Percentiles rank a stretch among this genome's conserved stretches.
Conservation (phyloP, 2,797 vertebrate species). For the Dryobates pubescens region DNA sequence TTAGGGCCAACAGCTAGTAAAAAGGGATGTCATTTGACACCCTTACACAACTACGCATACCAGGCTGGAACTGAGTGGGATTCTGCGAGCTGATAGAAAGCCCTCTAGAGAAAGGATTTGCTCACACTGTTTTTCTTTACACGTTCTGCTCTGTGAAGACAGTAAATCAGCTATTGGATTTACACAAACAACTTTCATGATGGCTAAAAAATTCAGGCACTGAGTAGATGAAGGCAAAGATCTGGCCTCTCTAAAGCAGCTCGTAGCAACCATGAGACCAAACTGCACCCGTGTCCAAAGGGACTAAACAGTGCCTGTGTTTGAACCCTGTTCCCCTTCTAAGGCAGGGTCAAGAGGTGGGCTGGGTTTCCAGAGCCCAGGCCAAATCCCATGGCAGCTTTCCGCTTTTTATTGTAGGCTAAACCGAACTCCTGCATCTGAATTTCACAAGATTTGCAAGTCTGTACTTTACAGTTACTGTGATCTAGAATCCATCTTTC, state of each 20-base stretch:
- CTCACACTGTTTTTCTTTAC: constrained; percentile 43
- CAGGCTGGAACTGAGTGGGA: constrained; percentile 31
- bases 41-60: constrained; percentile 23
- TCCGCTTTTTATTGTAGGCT: constrained; percentile 4
- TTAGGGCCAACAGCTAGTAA: constrained; percentile 44
- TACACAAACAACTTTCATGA: constrained; percentile 18
- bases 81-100: constrained; percentile 50
- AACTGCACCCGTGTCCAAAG: background rate
- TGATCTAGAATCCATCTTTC: background rate
- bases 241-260: background rate
- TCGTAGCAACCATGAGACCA: rapidly evolving
- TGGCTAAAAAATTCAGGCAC: background rate
- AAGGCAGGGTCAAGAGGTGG: background rate
- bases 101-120: constrained; percentile 39
- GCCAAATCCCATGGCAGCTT: background rate
- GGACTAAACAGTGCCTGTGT: background rate
- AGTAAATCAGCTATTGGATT: constrained; percentile 23
- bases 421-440: background rate
- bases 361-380: background rate
- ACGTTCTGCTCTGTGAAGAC: constrained; percentile 32
- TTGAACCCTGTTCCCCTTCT: background rate
- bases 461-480: background rate
- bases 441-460: background rate
- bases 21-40: constrained; percentile 64
- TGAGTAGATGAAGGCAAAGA: background rate